Base-by-base conservation (phyloP, 2,113 vertebrate species). In the Ceyx melanurus region DNA sequence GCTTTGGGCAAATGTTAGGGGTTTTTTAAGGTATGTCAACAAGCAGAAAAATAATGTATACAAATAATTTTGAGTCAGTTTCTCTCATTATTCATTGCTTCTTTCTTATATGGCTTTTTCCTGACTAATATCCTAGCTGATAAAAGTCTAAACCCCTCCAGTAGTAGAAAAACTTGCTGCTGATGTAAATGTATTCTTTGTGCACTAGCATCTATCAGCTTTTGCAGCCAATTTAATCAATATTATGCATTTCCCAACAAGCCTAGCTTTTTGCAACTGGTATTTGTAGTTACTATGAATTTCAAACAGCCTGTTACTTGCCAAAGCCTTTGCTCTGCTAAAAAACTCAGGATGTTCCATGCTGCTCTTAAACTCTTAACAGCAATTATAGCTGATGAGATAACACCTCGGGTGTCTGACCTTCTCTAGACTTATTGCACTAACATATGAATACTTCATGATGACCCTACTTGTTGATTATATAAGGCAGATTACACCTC, bases 361-460 rank as follows among this genome's bases (percentile, higher is more conserved):
- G 58, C 83, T 92, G 77, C 78, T 95, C 31, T 29, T 43, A 65
- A 89, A 75, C n/a, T 70, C 13, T 6, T 73, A 92, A 80, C 18
- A 65, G 73, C 70, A 94, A 82, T 93, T 94, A 92, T 40, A 84
- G 54, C 15, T 68, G 61, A 84, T 83, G 22, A 88, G 76, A 53
- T 89, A 92, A 82, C 86, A 84, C 81, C 88, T 86, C 68, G 70
- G 90, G 89, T 87, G 81, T 90, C 88, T 93, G 92, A 96, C 89
- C 88, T 96, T 95, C 94, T 94, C 89, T 76, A 76, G 54, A 73
- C 21, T 82, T 87, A 87, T 56, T 93, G 90, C 79, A 87, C 62
- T 73, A 84, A 66, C 53, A 31, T 22, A 89, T 96, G 73, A 96
- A 96, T 93, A 95, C 3, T 93, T 94, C 74, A 96, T 84, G 62